These are phyloP conservation scores for Chunga burmeisteri DNA, from an alignment of 2,113 vertebrate genomes.

Conservation along the genomic window DNA sequence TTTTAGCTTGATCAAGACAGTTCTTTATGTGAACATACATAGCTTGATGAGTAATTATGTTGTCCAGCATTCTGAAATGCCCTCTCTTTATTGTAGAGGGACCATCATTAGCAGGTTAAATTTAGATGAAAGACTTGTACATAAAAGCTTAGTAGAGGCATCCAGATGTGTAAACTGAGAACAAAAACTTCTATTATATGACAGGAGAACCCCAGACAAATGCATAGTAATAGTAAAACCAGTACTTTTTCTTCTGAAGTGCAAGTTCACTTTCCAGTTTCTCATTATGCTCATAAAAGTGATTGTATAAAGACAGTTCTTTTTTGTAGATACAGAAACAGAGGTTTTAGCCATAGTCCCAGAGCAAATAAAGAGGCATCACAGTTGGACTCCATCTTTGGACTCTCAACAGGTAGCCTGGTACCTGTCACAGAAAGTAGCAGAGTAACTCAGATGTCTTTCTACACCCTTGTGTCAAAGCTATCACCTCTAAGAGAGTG, in stretches of 20 bases:
- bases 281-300: background rate
- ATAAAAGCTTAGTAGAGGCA: conserved; percentile 32
- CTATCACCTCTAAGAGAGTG: background rate
- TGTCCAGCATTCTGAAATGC: conserved; percentile 31
- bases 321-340: background rate
- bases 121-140: conserved; percentile 31
- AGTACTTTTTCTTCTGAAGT: conserved; percentile 1
- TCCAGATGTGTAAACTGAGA: conserved; percentile 13
- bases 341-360: background rate
- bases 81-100: conserved; percentile 1
- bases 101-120: conserved; percentile 47
- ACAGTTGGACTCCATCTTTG: background rate
- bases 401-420: background rate
- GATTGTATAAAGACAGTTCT: background rate
- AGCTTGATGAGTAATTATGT: conserved; percentile 26
- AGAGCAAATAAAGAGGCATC: background rate
- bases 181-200: conserved; percentile 10
- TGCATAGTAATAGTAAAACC: background rate
- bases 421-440: background rate
- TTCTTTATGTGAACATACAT: background rate
- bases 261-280: conserved; percentile 17
- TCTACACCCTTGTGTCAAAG: background rate
- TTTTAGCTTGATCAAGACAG: background rate
- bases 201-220: background rate
- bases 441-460: background rate